Evolutionary conservation across 2,113 vertebrate species (phyloP).

Genomic region (Coptodon rendalli): DNA sequence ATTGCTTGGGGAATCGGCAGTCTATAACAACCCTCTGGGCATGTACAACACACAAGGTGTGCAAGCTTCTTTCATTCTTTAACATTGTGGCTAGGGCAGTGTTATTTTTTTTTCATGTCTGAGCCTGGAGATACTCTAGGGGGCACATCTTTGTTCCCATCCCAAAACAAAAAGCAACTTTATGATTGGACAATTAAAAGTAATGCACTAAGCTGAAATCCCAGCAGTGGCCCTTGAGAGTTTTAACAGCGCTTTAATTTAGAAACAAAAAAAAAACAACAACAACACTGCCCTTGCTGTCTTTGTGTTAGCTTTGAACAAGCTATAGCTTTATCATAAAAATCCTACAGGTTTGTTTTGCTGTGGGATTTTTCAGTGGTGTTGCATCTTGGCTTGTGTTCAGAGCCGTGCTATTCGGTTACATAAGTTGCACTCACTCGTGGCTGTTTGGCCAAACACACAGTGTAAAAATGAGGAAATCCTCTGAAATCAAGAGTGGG

Average conservation of each 20-base stretch:
- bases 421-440: neutral
- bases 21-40: slow-evolving; percentile 99
- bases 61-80: slow-evolving; percentile 79
- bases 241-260: slow-evolving; percentile 28
- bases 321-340: slow-evolving; percentile 23
- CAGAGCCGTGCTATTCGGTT: neutral
- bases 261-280: neutral
- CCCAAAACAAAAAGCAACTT: neutral
- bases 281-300: slow-evolving; percentile 52
- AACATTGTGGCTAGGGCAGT: slow-evolving; percentile 51
- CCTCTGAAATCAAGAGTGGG: neutral
- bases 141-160: neutral
- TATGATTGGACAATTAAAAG: slow-evolving; percentile 14
- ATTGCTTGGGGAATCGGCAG: slow-evolving; percentile 98
- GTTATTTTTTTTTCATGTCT: slow-evolving; percentile 18
- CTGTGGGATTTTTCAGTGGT: slow-evolving; percentile 40
- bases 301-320: slow-evolving; percentile 31
- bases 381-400: slow-evolving; percentile 47
- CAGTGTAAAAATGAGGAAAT: slow-evolving; percentile 1
- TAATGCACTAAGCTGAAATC: slow-evolving; percentile 7
- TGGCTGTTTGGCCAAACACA: slow-evolving; percentile 5
- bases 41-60: slow-evolving; percentile 99
- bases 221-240: neutral
- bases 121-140: slow-evolving; percentile 7
- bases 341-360: slow-evolving; percentile 17